Percentiles rank a stretch among this genome's conserved stretches.
These are phyloP conservation scores for Cybosia mesomella DNA, from an alignment of 2,888 invertebrate species.

Conservation along the genomic window DNA sequence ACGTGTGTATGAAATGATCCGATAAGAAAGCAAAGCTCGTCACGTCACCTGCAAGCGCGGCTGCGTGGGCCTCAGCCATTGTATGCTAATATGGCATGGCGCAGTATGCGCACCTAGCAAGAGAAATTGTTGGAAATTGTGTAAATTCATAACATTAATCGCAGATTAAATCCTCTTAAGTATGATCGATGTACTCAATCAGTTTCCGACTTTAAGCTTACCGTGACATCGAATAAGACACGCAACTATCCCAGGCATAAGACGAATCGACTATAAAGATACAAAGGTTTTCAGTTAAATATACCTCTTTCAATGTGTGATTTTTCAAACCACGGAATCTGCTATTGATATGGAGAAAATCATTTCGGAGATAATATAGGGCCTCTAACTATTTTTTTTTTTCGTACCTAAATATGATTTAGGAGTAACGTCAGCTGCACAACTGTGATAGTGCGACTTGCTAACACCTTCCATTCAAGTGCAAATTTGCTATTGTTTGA, in stretches of 20 bases:
- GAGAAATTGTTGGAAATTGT: conserved; percentile 71
- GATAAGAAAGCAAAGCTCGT: conserved; percentile 66
- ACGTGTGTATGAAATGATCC: conserved; percentile 46
- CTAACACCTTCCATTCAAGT: no score
- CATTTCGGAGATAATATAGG: no score
- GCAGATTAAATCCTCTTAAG: conserved; percentile 48
- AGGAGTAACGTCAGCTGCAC: no score
- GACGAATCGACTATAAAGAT: not conserved
- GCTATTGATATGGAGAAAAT: no score
- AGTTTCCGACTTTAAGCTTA: conserved; percentile 37
- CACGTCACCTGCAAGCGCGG: conserved; percentile 77
- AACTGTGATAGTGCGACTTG: no score
- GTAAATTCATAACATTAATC: conserved; percentile 58
- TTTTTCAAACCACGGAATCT: no score
- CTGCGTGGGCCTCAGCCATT: conserved; percentile 69
- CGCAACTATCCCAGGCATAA: not conserved
- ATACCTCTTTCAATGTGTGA: no score
- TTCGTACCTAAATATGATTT: no score
- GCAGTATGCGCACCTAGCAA: conserved; percentile 56
- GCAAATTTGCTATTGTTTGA: no score
- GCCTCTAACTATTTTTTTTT: no score
- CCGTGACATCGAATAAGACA: conserved; percentile 17
- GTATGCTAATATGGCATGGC: conserved; percentile 67
- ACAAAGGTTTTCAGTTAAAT: not conserved
- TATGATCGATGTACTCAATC: conserved; percentile 53